Evolutionary conservation across 2,888 invertebrate genomes (phyloP), one percentile per base, ranked within the genome.

Genomic region (Cheilosia vernalis): DNA sequence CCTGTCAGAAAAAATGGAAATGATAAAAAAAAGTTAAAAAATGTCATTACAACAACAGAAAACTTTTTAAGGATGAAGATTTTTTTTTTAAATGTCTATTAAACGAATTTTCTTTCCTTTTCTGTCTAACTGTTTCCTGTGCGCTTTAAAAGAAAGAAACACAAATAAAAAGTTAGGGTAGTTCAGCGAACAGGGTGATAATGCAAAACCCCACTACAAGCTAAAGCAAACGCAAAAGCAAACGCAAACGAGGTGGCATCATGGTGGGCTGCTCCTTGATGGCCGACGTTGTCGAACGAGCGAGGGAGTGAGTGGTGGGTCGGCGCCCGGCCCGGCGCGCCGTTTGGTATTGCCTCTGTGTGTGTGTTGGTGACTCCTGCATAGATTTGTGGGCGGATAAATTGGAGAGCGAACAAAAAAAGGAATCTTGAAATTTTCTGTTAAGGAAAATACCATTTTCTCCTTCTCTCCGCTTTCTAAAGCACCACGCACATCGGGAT

Each of bases 341-440:
- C 42, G 73, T 64, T 72, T 60, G 27, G 47, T 53, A 79, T 69
- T n/a, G 37, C 64, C 15, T 33, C 37, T 21, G 5, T 1, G 37
- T 21, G 17, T 72, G 70, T 64, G 33, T 78, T 55, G 27, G 69
- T 84, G 58, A 53, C 53, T 60, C 64, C 58, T 69, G 63, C 73
- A 84, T 84, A 79, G 69, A 85, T 80, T 80, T 85, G 85, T 85
- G 85, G 85, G 85, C 85, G 85, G 85, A 81, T 85, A 80, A 44
- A 80, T 80, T 85, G 80, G 70, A 53, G 44, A 66, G 64, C 58
- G 51, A 53, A 27, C n/a, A 49, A 37, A 66, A 76, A 76, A 85
- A 80, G 64, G 64, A 73, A 64, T 79, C 79, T 81, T 85, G 58
- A 80, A 80, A 61, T 64, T 21, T 61, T 70, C 69, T 51, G 74